phyloP scores from a whole-genome alignment of 2,797 vertebrate genomes.

The Myripristis murdjan region DNA sequence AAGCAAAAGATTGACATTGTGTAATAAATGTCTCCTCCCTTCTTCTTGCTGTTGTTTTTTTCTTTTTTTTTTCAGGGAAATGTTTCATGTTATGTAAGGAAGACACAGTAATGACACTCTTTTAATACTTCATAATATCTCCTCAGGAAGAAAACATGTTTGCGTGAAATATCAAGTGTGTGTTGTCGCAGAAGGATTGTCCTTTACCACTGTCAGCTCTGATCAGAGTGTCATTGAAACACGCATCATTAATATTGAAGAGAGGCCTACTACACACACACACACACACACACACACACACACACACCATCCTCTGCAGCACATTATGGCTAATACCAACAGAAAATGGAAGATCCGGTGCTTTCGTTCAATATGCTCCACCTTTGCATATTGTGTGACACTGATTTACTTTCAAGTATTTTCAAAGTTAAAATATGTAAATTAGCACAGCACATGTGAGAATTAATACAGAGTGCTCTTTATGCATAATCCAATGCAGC shows the following conservation, averaged over 20 bases:
- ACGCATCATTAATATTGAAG: no score
- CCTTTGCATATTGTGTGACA: constrained; percentile 1
- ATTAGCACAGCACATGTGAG: background rate
- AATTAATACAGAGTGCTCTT: background rate
- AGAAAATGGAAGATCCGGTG: background rate
- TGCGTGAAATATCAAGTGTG: background rate
- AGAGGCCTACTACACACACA: background rate
- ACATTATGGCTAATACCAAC: background rate
- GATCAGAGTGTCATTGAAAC: no score
- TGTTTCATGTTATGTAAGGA: background rate
- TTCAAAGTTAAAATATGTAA: constrained; percentile 27
- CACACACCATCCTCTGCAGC: background rate
- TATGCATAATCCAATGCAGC: constrained; percentile 14
- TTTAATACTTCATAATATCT: no score
- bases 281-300: no score
- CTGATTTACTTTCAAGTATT: constrained; percentile 4
- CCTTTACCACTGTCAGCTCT: no score
- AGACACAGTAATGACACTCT: background rate
- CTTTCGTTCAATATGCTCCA: background rate
- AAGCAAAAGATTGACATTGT: no score
- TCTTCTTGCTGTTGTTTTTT: background rate
- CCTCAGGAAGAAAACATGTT: background rate
- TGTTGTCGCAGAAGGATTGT: no score
- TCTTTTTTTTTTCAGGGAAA: no score
- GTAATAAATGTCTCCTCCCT: no score